Evolutionary conservation across 2,888 invertebrate genomes (phyloP), one percentile per base, ranked within the genome.

Genomic region (Embidobia sp.): DNA sequence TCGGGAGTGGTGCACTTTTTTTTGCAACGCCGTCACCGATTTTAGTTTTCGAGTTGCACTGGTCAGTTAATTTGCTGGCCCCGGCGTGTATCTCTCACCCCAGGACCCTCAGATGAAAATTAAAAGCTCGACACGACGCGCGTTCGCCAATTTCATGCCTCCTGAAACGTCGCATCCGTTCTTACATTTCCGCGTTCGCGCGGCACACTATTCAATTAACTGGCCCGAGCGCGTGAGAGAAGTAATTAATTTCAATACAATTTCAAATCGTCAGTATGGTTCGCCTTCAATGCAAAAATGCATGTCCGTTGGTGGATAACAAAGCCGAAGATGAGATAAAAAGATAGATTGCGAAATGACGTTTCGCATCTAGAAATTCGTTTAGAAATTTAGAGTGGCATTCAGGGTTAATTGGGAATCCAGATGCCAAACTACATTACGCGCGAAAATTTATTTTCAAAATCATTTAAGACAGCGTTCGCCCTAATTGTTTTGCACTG

Each of bases 201-300:
- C 40, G 48, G 51, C 59, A 42, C 26, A 26, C 70, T 70, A 78
- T 78, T 73, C 73, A 77, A 73, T 77, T 74, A 78, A 74, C 49
- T 53, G 46, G 3, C 51, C 31, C 49, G 61, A 31, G 40, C 26
- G 42, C 5, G 46, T 42, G 31, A 69, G 66, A 69, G 61, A 53
- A 78, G 70, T 78, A 70, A 78, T 78, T 78, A 74, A 74, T 74
- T 74, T 70, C 70, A 64, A 77, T 77, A 74, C 73, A 63, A 69
- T 67, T 73, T 67, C 46, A 40, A 73, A 74, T 73, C 31, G 57
- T 69, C 61, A 63, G 72, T 61, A 53, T 35, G 53, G 55, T 55
- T 55, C 42, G 37, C 15, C 18, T 22, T 59, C 31, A 53, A 22
- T 40, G 35, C 48, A 77, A 63, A 77, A 61, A 49, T 57, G 46